A percentile compares a stretch with the other conserved stretches of the same genome.
Conservation (phyloP, 1,140 invertebrate genomes). For the Kradibia gibbosae region DNA sequence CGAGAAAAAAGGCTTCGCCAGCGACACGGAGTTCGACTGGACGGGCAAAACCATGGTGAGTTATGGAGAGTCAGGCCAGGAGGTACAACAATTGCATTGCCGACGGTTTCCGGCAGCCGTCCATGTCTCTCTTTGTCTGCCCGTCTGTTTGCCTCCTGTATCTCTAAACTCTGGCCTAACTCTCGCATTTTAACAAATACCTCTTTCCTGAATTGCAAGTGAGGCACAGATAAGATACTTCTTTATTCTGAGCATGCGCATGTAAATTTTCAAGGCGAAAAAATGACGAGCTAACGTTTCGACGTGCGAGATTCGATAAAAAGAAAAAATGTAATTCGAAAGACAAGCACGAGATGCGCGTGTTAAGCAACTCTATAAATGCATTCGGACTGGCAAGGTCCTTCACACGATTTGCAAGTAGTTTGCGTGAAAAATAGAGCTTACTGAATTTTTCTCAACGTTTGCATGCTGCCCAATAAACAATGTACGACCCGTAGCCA, state of each 20-base stretch:
- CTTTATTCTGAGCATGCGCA: slow-evolving; percentile 45
- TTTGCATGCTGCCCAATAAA: slow-evolving; percentile 73
- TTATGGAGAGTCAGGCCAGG: no score
- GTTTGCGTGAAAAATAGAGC: slow-evolving; percentile 34
- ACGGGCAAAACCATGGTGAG: slow-evolving; percentile 94
- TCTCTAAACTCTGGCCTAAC: no score
- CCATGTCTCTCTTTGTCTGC: slow-evolving; percentile 28
- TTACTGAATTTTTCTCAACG: slow-evolving; percentile 63
- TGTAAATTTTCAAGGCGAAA: slow-evolving; percentile 42
- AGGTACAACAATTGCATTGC: no score
- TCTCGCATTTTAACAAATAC: neutral
- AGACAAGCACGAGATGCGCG: slow-evolving; percentile 16
- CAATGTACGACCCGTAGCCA: slow-evolving; percentile 74
- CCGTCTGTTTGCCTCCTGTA: neutral
- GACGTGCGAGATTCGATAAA: neutral
- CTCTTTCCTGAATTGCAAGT: neutral
- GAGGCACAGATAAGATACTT: slow-evolving; percentile 17
- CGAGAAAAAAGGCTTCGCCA: slow-evolving; percentile 91
- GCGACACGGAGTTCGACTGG: slow-evolving; percentile 99
- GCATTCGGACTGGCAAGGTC: slow-evolving; percentile 24
- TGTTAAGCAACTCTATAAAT: neutral
- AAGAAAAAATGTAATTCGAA: slow-evolving; percentile 11
- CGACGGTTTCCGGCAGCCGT: neutral
- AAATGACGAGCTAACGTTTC: neutral
- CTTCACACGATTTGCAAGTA: slow-evolving; percentile 39